Evolutionary conservation across 2,797 vertebrate species (phyloP).

Genomic region (Scleropages formosus): DNA sequence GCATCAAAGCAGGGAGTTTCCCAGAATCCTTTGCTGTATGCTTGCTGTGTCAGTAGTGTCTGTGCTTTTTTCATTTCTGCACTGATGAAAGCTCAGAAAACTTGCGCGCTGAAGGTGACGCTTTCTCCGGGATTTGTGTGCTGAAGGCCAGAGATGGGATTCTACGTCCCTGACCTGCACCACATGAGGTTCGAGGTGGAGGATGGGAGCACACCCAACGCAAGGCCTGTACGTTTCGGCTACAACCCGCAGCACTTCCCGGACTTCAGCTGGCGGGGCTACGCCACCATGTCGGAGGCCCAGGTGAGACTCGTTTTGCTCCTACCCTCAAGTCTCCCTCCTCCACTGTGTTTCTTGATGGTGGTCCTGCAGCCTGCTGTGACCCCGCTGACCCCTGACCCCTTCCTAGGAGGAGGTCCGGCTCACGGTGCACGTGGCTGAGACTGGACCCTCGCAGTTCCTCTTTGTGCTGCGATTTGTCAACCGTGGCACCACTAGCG

Average conservation of each 20-base stretch:
- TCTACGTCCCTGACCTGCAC: constrained; percentile 85
- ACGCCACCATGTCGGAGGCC: constrained; percentile 77
- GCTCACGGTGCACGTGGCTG: constrained; percentile 79
- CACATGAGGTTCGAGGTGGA: constrained; percentile 89
- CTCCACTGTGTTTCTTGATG: not conserved
- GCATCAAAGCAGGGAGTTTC: too few relatives aligned
- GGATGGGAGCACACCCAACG: constrained; percentile 73
- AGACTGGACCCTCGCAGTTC: constrained; percentile 71
- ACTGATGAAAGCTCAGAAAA: too few relatives aligned
- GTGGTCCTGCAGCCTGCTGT: not conserved
- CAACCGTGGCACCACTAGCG: constrained; percentile 69
- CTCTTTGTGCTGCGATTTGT: constrained; percentile 80
- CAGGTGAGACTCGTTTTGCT: constrained; percentile 70
- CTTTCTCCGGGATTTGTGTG: not conserved
- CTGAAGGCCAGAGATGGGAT: constrained; percentile 72
- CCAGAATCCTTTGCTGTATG: too few relatives aligned
- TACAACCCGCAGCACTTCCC: constrained; percentile 80
- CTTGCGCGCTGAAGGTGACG: not conserved
- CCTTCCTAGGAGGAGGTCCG: constrained; percentile 80
- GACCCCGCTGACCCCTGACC: not conserved
- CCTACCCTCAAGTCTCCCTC: constrained; percentile 59
- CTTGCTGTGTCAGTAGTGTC: too few relatives aligned
- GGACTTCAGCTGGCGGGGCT: constrained; percentile 89
- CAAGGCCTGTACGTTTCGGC: constrained; percentile 77
- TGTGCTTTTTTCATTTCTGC: too few relatives aligned